Evolutionary conservation across 1,140 invertebrate genomes (phyloP), one percentile per base, ranked within the genome.

Genomic region (Papilio helenus): DNA sequence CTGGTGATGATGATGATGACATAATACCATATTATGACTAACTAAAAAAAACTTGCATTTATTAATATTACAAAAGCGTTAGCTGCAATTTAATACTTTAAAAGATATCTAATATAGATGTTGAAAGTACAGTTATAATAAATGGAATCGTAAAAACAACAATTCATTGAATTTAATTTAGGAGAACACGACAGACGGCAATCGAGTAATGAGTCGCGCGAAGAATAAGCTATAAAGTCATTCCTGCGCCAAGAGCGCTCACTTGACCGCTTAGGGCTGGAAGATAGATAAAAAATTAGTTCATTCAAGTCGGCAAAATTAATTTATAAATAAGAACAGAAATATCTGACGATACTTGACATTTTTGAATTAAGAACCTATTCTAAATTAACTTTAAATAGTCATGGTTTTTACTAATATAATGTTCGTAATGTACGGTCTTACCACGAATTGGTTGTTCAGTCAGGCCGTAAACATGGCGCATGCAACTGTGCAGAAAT

Each of bases 161-260:
- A 55, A 29, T 79, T 73, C 61, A 68, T 68, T 68, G 61, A 68
- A 68, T 68, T 68, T 68, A 68, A 68, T 68, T 68, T 34, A 26
- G 9, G 8, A 65, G 61, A 68, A 68, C 61, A 68, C 61, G 26
- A 26, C 26, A 68, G 61, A 82, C 83, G 77, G 81, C 85, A 88
- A 90, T 89, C 85, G 83, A 83, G 83, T 90, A 88, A 90, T 91
- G 86, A 86, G 79, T 87, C 82, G 79, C 46, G 71, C 76, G 78
- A 82, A 86, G 81, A 84, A 81, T 81, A 82, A 81, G 76, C 83
- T 84, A 82, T 84, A 83, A 85, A 83, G 78, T 68, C 61, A 68
- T 68, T 68, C 26, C 26, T 29, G 26, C n/a, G 9, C 61, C 61
- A 68, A 68, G 61, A 68, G 61, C 61, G 23, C 23, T 14, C 26